Percentiles rank a stretch among this genome's conserved stretches.
These are phyloP conservation scores for Leptoclinus maculatus DNA, from an alignment of 2,797 vertebrate genomes.

Conservation along the genomic window DNA sequence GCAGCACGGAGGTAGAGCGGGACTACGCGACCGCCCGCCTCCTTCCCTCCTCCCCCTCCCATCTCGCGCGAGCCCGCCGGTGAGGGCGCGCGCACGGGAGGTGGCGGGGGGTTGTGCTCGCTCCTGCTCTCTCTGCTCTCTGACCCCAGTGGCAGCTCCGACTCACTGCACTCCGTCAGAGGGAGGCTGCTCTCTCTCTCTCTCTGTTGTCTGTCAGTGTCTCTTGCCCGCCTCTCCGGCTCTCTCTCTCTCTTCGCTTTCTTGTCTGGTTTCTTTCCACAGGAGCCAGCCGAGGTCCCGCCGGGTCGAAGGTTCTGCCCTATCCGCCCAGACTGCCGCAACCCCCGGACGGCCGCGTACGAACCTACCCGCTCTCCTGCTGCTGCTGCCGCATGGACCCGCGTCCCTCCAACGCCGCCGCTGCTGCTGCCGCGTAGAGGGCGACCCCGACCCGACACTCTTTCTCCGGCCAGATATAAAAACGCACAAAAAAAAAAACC, in stretches of 20 bases:
- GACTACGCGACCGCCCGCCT: slow-evolving; percentile 33
- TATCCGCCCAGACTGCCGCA: slow-evolving; percentile 82
- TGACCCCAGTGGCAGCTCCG: slow-evolving; percentile 87
- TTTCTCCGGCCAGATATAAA: slow-evolving; percentile 77
- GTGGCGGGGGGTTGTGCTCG: slow-evolving; percentile 79
- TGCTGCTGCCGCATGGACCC: slow-evolving; percentile 86
- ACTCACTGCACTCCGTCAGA: slow-evolving; percentile 88
- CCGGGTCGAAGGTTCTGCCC: slow-evolving; percentile 96
- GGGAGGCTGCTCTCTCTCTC: slow-evolving; percentile 77
- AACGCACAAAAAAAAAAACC: slow-evolving; percentile 51
- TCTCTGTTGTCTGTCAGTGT: slow-evolving; percentile 75
- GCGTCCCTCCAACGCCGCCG: slow-evolving; percentile 74
- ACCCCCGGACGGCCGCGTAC: slow-evolving; percentile 72
- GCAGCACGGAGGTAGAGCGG: slow-evolving; percentile 55
- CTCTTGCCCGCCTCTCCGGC: slow-evolving; percentile 79
- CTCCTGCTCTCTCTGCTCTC: slow-evolving; percentile 83
- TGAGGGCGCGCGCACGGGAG: slow-evolving; percentile 68
- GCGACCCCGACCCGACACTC: slow-evolving; percentile 86
- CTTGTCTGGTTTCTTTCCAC: slow-evolving; percentile 78
- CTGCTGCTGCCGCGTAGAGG: slow-evolving; percentile 81
- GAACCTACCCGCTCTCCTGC: slow-evolving; percentile 66
- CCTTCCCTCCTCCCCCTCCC: not conserved
- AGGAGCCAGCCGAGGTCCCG: slow-evolving; percentile 87
- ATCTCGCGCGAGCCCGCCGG: slow-evolving; percentile 62
- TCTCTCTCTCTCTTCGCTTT: slow-evolving; percentile 56